phyloP scores from a whole-genome alignment of 2,888 invertebrate genomes.

The Aleiodes leptofemur region DNA sequence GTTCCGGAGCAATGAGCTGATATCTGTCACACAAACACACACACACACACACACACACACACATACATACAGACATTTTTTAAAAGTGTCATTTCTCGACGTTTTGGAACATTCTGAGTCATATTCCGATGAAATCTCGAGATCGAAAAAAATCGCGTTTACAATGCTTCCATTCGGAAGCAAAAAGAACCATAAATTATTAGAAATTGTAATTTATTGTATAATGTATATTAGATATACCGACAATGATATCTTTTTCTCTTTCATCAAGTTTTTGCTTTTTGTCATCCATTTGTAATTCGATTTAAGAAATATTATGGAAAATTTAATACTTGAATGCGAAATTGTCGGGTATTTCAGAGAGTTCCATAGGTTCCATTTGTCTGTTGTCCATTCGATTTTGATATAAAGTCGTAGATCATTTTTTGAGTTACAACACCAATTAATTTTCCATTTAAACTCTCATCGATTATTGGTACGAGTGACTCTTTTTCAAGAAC shows the following conservation, averaged over 20 bases:
- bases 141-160: too few relatives aligned
- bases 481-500: constrained; percentile 88
- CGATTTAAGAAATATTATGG: not conserved
- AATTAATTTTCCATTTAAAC: constrained; percentile 77
- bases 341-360: constrained; percentile 13
- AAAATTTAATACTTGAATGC: not conserved
- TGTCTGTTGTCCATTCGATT: constrained; percentile 43
- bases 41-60: too few relatives aligned
- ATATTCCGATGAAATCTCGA: too few relatives aligned
- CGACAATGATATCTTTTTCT: not conserved
- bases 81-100: too few relatives aligned
- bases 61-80: too few relatives aligned
- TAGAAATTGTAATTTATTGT: not conserved
- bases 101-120: too few relatives aligned
- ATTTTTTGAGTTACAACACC: constrained; percentile 85
- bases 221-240: constrained; percentile 6
- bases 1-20: too few relatives aligned
- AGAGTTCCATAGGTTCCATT: constrained; percentile 49
- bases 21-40: too few relatives aligned
- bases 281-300: too few relatives aligned
- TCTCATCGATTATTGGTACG: constrained; percentile 81
- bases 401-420: constrained; percentile 80
- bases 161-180: too few relatives aligned
- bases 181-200: not conserved
- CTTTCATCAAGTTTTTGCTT: too few relatives aligned